Base-by-base conservation (phyloP, 1,140 invertebrate species). In the Lordiphosa collinella region DNA sequence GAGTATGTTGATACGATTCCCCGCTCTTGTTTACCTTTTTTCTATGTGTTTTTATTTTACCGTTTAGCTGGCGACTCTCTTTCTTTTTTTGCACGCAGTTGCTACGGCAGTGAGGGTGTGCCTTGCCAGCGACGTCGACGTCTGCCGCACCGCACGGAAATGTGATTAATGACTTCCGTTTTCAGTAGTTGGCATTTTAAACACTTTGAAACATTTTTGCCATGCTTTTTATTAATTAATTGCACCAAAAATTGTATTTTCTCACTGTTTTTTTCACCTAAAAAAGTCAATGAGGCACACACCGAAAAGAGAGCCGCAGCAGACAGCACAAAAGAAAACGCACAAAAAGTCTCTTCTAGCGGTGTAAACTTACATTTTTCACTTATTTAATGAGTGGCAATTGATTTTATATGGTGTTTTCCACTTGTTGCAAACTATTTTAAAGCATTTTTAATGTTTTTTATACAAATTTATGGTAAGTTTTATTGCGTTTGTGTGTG, bases 251-350 rank as follows among this genome's bases (percentile, higher is more conserved):
- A 18, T 49, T 34, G 5, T 34, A 43, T 59, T 49, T 55, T 12
- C 0, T 2, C 2, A 18, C 18, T 16, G 36, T 9, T 50, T 35
- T n/a, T 18, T 35, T 14, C 34, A 14, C 31, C 4, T 29, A 40
- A 66, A 79, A 80, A 79, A 80, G 76, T 82, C 78, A 80, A 82
- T 71, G 66, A 82, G 82, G 76, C 76, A n/a, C n/a, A n/a, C n/a
- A n/a, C n/a, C n/a, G n/a, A n/a, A n/a, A n/a, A n/a, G n/a, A n/a
- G n/a, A n/a, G n/a, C n/a, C n/a, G n/a, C n/a, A n/a, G 76, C 68
- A 57, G 18, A 49, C 51, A 37, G 67, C 71, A 80, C 76, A 80
- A 80, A 82, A 76, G 67, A 84, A 82, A 82, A 82, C 49, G 41
- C 58, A 54, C 71, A 63, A 82, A 55, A 44, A 37, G 14, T 34